Base-by-base conservation (phyloP, 2,113 vertebrate genomes). In the Edolisoma coerulescens region DNA sequence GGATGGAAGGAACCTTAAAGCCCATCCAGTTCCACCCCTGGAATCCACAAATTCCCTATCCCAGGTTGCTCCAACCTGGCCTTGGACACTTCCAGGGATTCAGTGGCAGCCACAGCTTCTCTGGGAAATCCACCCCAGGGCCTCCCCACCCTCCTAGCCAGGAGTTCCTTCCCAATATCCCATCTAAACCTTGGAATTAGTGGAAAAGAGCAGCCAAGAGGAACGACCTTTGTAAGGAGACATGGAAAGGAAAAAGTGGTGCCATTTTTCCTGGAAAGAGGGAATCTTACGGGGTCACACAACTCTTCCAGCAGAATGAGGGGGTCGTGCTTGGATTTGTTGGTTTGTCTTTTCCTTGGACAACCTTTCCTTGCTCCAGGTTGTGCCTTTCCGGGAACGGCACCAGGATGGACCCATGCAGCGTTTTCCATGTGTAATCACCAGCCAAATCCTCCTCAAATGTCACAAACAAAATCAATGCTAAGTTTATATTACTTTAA, bases 371-470 rank as follows among this genome's bases (percentile, higher is more conserved):
- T 20, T 10, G 21, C 4, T 8, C 28, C 3, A 2, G 6, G 30
- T 37, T 4, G 20, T 4, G 2, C 15, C 0, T 24, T 44, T 50
- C 50, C 0, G 1, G 63, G 68, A 64, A 32, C 4, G 6, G 42
- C 3, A 0, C 47, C 0, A 6, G 27, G 59, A n/a, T 37, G 74
- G 76, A n/a, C 70, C 54, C 42, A 3, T 7, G 21, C 16, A 3
- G 9, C 8, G 3, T 84, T 85, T 78, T 13, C 73, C 10, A 7
- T 3, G 28, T 37, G 10, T 13, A 15, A 87, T 32, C 61, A 16
- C 18, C 33, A 49, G 60, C 42, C 52, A 39, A 75, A 50, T 8
- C 9, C 73, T 37, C 81, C 90, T 57, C 7, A 63, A 87, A 69
- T 42, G 75, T 53, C 89, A 52, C 77, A 30, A 82, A 53, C 68